Base-by-base conservation (phyloP, 2,797 vertebrate genomes). In the Pangasius macronema region DNA sequence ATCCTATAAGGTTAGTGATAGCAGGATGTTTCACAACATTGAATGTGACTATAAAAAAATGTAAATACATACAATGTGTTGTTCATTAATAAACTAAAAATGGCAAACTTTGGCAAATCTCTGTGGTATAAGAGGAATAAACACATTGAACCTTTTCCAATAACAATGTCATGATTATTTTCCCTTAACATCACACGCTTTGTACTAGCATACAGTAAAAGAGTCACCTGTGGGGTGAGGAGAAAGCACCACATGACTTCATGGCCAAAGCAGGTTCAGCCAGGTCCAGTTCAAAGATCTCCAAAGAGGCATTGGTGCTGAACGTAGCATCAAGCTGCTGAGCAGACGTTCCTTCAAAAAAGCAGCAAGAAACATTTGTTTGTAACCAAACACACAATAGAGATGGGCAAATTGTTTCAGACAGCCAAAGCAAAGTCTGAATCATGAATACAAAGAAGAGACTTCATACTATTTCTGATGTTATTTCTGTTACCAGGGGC, bases 241-340 rank as follows among this genome's bases (percentile, higher is more conserved):
- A 95, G 89, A 97, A 97, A 9, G 95, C 96, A 85, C 98, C 98
- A 3, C 97, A 97, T 16, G 96, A 97, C 92, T 97, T 99, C 98
- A 99, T 99, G 89, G 97, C 97, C 94, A 99, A 93, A 0, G 95
- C 96, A 0, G 96, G 95, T 13, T 99, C 98, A 0, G 96, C 94
- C 91, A 99, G 93, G 87, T 99, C 97, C 93, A 99, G 91, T 93
- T 99, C 97, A 79, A 99, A 99, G 91, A 99, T 97, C 95, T 99
- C 99, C 88, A 99, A 89, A 14, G 98, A 97, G 87, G 99, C 99
- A 91, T 75, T 98, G 87, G 98, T 99, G 92, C 98, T 99, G 93
- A 99, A 99, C 57, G 97, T 98, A 86, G 99, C 98, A 93, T 99
- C 99, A 67, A 99, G 93, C 89, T 99, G 99, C 92, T 99, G 98